Evolutionary conservation across 2,113 vertebrate genomes (phyloP), one percentile per base, ranked within the genome.

Genomic region (Ornithorhynchus anatinus): DNA sequence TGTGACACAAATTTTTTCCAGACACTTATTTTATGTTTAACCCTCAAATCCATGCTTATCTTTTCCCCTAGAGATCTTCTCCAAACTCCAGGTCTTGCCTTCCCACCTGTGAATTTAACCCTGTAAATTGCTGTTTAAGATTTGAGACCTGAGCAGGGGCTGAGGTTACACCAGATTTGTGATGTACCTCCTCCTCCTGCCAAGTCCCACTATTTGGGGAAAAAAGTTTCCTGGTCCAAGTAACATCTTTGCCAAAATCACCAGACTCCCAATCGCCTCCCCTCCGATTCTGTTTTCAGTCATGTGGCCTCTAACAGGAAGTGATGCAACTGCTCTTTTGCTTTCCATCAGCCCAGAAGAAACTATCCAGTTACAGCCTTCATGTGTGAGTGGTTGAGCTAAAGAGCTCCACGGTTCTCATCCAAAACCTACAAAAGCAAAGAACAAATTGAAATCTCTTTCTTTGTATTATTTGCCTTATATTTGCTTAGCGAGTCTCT

Each of bases 291-390:
- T 31, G 15, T 29, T 60, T 22, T 2, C 14, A 69, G 5, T 60
- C 76, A 57, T 39, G 17, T 66, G 69, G 51, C 8, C 40, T 32
- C 19, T 69, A 79, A 58, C 31, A 66, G 78, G 39, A 88, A 89
- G 36, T 3, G 3, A 75, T 43, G 59, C 2, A 27, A 63, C 33
- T 17, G 14, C 61, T 54, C 57, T 17, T 33, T 43, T 0, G 1
- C 60, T 84, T 43, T 69, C 40, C 81, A 52, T 51, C 59, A 75
- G 68, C 70, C 53, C 37, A 27, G 48, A 75, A 57, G 71, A 77
- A 54, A 80, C 80, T 57, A 81, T 81, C 47, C 51, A 35, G 44
- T 76, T 78, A 52, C 54, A 47, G 5, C 1, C 5, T 61, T 42
- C 52, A 22, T 0, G 0, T 36, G n/a, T 32, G 22, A 10, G 36